These are phyloP conservation scores for Calosoma granatense DNA, from an alignment of 1,140 invertebrate genomes.

Conservation along the genomic window DNA sequence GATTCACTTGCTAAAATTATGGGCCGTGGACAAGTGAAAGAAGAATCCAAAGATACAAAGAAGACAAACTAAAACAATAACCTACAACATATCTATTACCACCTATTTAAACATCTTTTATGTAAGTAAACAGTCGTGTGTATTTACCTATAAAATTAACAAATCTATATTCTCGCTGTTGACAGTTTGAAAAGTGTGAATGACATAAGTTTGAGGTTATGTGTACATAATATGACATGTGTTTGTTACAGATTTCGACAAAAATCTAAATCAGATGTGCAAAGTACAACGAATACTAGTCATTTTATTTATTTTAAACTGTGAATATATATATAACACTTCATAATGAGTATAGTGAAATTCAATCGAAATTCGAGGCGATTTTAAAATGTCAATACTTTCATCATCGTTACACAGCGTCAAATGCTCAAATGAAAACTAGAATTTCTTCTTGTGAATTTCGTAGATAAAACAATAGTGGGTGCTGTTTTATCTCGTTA, in stretches of 20 bases:
- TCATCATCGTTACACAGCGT: too few species aligned
- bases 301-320: too few species aligned
- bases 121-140: background rate
- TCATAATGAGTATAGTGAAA: too few species aligned
- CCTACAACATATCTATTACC: background rate
- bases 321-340: too few species aligned
- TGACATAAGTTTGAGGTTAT: too few species aligned
- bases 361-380: too few species aligned
- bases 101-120: background rate
- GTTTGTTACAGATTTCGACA: background rate
- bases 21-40: constrained; percentile 65
- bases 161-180: too few species aligned
- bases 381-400: too few species aligned
- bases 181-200: too few species aligned
- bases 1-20: constrained; percentile 83
- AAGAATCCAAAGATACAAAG: constrained; percentile 66
- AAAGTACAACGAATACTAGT: background rate
- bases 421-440: background rate
- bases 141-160: background rate
- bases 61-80: constrained; percentile 55
- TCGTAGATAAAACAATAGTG: constrained; percentile 2
- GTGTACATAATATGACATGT: background rate
- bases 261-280: background rate
- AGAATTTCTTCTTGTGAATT: too few species aligned
- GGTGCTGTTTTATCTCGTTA: constrained; percentile 1